phyloP scores from a whole-genome alignment of 2,797 vertebrate genomes.

The Rhynchonycteris naso region DNA sequence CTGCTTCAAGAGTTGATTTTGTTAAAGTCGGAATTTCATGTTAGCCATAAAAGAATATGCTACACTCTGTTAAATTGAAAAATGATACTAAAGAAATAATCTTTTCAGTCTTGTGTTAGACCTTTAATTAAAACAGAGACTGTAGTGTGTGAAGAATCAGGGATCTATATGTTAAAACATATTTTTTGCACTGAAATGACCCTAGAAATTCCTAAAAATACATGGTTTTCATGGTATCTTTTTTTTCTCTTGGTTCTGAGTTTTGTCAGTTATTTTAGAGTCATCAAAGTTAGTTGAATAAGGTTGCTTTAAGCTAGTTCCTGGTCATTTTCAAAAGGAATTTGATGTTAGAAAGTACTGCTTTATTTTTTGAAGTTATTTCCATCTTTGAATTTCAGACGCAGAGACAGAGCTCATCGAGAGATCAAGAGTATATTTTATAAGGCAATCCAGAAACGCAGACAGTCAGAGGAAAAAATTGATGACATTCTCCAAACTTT shows the following conservation, averaged over 20 bases:
- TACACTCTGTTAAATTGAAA: slow-evolving; percentile 35
- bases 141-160: not conserved
- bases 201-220: not conserved
- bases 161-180: not conserved
- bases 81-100: slow-evolving; percentile 23
- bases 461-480: slow-evolving; percentile 87
- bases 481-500: slow-evolving; percentile 98
- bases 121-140: not conserved
- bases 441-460: slow-evolving; percentile 94
- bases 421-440: slow-evolving; percentile 97
- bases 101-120: not conserved
- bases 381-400: slow-evolving; percentile 84
- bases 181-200: not conserved
- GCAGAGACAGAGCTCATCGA: slow-evolving; percentile 93
- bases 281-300: not conserved
- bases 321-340: slow-evolving; percentile 41
- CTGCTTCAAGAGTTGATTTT: not conserved
- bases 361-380: slow-evolving; percentile 43
- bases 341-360: not conserved
- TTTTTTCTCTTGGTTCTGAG: slow-evolving; percentile 23
- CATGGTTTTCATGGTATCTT: not conserved
- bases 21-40: slow-evolving; percentile 25
- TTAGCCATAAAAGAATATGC: not conserved
- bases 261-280: slow-evolving; percentile 16
- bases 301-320: not conserved